Evolutionary conservation across 2,113 vertebrate species (phyloP), one percentile per base, ranked within the genome.

Genomic region (Ramphastos sulfuratus): DNA sequence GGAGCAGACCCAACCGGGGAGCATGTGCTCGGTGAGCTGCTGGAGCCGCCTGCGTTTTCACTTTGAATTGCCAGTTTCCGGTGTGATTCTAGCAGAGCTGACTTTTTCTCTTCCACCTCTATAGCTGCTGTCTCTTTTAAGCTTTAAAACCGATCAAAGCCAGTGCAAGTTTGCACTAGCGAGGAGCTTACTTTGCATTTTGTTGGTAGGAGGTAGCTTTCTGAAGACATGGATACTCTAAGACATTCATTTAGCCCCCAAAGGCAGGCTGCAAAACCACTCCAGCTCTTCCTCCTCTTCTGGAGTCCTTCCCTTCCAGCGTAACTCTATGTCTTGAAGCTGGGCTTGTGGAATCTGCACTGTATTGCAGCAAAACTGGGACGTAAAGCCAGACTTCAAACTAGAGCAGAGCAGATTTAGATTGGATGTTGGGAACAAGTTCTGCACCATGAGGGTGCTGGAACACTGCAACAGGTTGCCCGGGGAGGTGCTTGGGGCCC

Each of bases 171-270:
- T 15, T 24, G 9, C 11, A 17, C 9, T 9, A 66, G 64, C 21
- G 11, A 46, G 23, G 24, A 33, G 9, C 0, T 1, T 15, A 1
- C 18, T 15, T 66, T 80, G 23, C 9, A 1, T 55, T 84, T 52
- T 60, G 2, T 39, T 89, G 12, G 6, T 25, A 9, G 2, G 15
- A 31, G 27, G 20, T 10, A 42, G 7, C 20, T 67, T 77, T 91
- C 30, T 63, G 61, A 52, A 81, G 65, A 9, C 25, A 1, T 10
- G 6, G 42, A n/a, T n/a, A 35, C 35, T n/a, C 20, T 2, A 18
- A 12, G 78, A 58, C 0, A 4, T 44, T 30, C 2, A 10, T 50
- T 39, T 25, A 72, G 10, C 30, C 82, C 35, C 20, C 15, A 5
- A 8, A 72, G 14, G 18, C 33, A 58, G 64, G 7, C 35, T 77